Percentiles rank a stretch among this genome's conserved stretches.
These are phyloP conservation scores for Galbula dea DNA, from an alignment of 2,113 vertebrate species.

Conservation along the genomic window DNA sequence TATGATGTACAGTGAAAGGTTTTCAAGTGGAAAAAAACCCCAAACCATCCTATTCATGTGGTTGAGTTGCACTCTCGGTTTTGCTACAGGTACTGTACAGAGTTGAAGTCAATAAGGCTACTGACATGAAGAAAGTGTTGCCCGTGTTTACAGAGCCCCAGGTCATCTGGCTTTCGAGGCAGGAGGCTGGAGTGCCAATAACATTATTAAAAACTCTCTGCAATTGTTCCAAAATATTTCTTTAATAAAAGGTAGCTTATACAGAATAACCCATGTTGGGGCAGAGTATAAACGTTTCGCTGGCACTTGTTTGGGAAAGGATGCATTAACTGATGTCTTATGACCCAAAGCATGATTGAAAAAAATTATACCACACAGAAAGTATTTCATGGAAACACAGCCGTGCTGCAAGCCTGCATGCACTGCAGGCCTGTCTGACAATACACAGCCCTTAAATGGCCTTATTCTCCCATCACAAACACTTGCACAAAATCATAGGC, in stretches of 20 bases:
- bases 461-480: background rate
- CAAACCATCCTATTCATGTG: background rate
- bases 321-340: background rate
- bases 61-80: background rate
- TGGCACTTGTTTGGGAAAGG: conserved; percentile 30
- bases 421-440: background rate
- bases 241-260: conserved; percentile 48
- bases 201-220: conserved; percentile 31
- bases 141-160: conserved; percentile 50
- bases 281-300: conserved; percentile 27
- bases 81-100: conserved; percentile 35
- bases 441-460: background rate
- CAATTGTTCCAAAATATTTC: conserved; percentile 36
- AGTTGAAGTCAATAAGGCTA: conserved; percentile 42
- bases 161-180: conserved; percentile 30
- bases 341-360: background rate
- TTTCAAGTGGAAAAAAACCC: background rate
- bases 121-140: conserved; percentile 34
- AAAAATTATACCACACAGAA: conserved; percentile 21
- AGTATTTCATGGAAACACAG: background rate
- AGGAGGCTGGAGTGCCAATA: conserved; percentile 42
- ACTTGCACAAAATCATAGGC: background rate
- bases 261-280: background rate
- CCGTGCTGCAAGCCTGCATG: rapidly evolving
- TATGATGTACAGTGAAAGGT: background rate